phyloP scores from a whole-genome alignment of 2,888 invertebrate species.

The Plusia festucae region DNA sequence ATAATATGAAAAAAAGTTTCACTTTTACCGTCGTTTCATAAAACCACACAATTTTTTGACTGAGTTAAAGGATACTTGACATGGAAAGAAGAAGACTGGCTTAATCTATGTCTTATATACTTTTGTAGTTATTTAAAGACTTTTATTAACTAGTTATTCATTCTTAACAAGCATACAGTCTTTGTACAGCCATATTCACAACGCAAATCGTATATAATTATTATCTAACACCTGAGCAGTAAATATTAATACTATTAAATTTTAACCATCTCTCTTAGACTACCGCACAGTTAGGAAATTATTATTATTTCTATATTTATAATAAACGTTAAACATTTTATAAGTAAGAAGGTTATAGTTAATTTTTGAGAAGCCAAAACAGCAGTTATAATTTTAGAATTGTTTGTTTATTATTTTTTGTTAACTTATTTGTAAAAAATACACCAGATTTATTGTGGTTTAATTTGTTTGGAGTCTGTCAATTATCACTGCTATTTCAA shows the following conservation, averaged over 20 bases:
- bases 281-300: conserved; percentile 7
- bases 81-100: too few relatives aligned
- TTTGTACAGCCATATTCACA: neutral
- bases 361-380: neutral
- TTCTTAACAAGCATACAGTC: neutral
- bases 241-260: conserved; percentile 10
- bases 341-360: conserved; percentile 36
- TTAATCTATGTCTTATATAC: too few relatives aligned
- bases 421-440: neutral
- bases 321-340: conserved; percentile 13
- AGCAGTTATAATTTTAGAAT: conserved; percentile 18
- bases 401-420: neutral
- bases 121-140: too few relatives aligned
- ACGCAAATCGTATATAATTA: conserved; percentile 6
- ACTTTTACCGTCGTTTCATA: too few relatives aligned
- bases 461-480: neutral
- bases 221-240: conserved; percentile 5
- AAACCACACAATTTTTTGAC: too few relatives aligned
- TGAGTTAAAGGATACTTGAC: too few relatives aligned
- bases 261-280: conserved; percentile 6
- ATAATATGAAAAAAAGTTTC: too few relatives aligned
- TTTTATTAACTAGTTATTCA: too few relatives aligned
- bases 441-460: neutral
- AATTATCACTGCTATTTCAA: conserved; percentile 24
- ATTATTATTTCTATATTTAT: neutral